Evolutionary conservation across 2,888 invertebrate species (phyloP).

Genomic region (Phengaris alcon): DNA sequence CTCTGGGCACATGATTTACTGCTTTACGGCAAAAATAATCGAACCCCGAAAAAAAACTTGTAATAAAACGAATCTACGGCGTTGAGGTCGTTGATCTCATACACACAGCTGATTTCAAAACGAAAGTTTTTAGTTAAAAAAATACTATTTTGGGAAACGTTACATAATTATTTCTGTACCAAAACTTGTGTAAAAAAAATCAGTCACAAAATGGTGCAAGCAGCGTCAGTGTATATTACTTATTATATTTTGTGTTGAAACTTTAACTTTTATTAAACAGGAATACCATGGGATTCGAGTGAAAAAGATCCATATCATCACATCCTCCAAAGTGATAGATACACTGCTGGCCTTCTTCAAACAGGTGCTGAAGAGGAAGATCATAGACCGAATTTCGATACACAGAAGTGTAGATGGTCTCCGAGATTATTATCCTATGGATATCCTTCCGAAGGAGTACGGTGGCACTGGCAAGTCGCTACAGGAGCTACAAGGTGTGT

Average conservation of each 20-base stretch:
- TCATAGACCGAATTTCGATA: not conserved
- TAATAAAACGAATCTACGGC: no score
- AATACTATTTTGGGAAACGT: no score
- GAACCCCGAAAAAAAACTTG: no score
- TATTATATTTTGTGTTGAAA: not conserved
- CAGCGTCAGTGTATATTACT: no score
- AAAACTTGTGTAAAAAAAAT: no score
- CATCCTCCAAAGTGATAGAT: conserved; percentile 15
- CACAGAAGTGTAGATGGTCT: conserved; percentile 3
- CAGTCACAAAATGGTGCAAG: no score
- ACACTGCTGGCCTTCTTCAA: conserved; percentile 3
- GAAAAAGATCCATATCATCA: conserved; percentile 14
- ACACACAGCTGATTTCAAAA: no score
- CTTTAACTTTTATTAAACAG: not conserved
- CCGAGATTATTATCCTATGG: not conserved
- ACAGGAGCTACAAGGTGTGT: conserved; percentile 20
- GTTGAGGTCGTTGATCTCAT: no score
- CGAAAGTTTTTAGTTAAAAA: no score
- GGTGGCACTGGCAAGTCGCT: conserved; percentile 2
- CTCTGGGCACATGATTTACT: no score
- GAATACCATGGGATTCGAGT: conserved; percentile 19
- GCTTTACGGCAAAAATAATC: no score
- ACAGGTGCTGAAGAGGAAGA: conserved; percentile 3
- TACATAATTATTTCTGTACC: no score
- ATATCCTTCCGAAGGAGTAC: conserved; percentile 25